These are phyloP conservation scores for Apteryx mantelli DNA, from an alignment of 2,113 vertebrate genomes.

Conservation along the genomic window DNA sequence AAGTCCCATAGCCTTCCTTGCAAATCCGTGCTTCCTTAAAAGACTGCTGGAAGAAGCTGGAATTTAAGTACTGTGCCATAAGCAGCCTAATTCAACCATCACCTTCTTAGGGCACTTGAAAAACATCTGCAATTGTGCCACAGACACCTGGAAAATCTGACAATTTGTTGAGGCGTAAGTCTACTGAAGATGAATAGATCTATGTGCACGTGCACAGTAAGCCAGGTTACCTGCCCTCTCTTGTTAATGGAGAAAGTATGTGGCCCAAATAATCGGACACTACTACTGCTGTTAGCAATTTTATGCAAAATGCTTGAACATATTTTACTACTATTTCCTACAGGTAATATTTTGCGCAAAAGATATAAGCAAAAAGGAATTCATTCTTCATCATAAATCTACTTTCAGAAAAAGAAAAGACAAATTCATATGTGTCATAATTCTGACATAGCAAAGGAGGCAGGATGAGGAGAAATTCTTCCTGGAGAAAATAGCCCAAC, in stretches of 20 bases:
- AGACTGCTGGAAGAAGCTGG: background rate
- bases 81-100: background rate
- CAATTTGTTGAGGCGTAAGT: background rate
- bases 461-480: background rate
- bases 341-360: background rate
- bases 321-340: background rate
- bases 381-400: background rate
- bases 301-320: background rate
- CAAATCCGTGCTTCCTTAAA: background rate
- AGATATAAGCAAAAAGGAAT: background rate
- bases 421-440: background rate
- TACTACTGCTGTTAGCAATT: background rate
- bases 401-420: background rate
- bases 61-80: background rate
- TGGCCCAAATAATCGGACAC: background rate
- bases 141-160: background rate
- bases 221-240: background rate
- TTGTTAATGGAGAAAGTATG: background rate
- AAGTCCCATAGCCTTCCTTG: background rate
- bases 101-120: background rate
- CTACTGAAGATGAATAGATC: background rate
- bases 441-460: background rate
- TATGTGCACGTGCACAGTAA: accelerated
- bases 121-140: background rate
- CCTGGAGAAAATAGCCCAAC: background rate